Conservation (phyloP, 2,888 invertebrate species). For the Rhamnusium bicolor region DNA sequence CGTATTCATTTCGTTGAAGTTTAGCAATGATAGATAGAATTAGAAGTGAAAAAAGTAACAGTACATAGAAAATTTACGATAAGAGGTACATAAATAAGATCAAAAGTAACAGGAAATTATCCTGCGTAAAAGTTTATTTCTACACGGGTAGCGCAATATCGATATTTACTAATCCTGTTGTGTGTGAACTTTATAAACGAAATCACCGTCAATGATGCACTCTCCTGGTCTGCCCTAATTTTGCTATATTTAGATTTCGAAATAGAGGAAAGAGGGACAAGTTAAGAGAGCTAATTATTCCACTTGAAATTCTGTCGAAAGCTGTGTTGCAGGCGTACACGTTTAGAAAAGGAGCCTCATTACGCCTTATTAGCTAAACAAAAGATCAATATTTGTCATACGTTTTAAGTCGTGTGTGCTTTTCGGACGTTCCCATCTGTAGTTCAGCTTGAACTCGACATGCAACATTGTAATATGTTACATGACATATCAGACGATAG, state of each 20-base stretch:
- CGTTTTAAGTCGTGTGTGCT: conserved; percentile 13
- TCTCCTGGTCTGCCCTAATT: not conserved
- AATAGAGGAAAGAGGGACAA: not conserved
- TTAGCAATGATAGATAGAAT: no score
- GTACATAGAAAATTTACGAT: no score
- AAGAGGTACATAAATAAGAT: no score
- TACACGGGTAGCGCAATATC: not conserved
- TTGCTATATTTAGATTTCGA: not conserved
- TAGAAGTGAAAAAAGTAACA: no score
- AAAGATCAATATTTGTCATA: conserved; percentile 52
- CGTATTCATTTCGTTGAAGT: no score
- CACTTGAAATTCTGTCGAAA: conserved; percentile 13
- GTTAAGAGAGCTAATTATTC: conserved; percentile 1
- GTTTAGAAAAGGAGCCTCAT: conserved; percentile 26
- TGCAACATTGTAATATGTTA: conserved; percentile 11
- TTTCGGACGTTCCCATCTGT: conserved; percentile 6
- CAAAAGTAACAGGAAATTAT: no score
- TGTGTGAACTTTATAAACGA: not conserved
- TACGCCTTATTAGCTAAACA: conserved; percentile 54
- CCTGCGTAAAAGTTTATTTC: no score
- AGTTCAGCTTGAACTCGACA: not conserved
- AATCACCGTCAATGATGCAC: not conserved
- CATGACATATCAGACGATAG: conserved; percentile 18
- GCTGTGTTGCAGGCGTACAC: not conserved
- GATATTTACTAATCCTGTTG: not conserved